Evolutionary conservation across 2,797 vertebrate species (phyloP), one percentile per base, ranked within the genome.

Genomic region (Pterois miles): DNA sequence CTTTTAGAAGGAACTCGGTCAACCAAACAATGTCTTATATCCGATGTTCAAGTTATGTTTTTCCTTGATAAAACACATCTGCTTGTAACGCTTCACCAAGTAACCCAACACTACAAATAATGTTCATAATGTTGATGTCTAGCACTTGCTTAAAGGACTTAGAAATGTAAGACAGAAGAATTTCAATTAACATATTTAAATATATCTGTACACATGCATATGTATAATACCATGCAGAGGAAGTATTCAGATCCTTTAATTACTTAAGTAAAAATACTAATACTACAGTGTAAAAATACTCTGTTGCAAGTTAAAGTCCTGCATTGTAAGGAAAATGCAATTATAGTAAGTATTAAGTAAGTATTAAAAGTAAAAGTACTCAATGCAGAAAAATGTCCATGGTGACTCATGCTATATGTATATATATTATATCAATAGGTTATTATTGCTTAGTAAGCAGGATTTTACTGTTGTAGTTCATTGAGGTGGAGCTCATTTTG

Each of bases 1-100:
- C 38, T 68, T 72, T 81, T 54, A 63, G 18, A 63, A 71, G 52
- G 25, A 82, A 65, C 36, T 73, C 33, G 2, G 64, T 73, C 84
- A 81, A 22, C 33, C 31, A 76, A 68, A 78, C 70, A 81, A 60
- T 79, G 72, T 73, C 74, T 65, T 60, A 43, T 16, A 68, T 36
- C 50, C 43, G 70, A 34, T 73, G 71, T 59, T 74, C 52, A 56
- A 14, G 14, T 57, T 29, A 2, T 74, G 34, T 60, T 70, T 59
- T 27, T 54, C 33, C 57, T 62, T 58, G 25, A 63, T 54, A 34
- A 53, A 83, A 54, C 53, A 5, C 25, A 48, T 46, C 46, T 53
- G 36, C 58, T 13, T 20, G 11, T 38, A 31, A 58, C 1, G 5
- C 34, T 34, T 69, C 58, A 69, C 76, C 1, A 36, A 56, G 14